These are phyloP conservation scores for Trissolcus basalis DNA, from an alignment of 1,140 invertebrate species.

Conservation along the genomic window DNA sequence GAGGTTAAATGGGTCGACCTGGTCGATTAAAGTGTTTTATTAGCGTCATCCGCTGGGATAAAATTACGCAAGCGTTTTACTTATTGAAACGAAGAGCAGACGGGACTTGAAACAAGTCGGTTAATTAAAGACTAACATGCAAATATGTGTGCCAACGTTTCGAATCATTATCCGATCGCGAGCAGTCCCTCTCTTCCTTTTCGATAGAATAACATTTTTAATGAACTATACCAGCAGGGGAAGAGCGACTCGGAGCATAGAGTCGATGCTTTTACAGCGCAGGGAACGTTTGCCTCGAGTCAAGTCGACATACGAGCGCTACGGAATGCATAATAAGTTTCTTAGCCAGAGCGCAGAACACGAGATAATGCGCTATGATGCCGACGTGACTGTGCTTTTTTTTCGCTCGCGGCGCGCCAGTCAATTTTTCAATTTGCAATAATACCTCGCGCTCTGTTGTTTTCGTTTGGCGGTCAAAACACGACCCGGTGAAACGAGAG, in stretches of 20 bases:
- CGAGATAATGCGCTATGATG: constrained; percentile 56
- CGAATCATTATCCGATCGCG: constrained; percentile 45
- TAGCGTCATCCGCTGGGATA: not conserved
- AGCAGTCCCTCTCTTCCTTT: constrained; percentile 51
- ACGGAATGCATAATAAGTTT: constrained; percentile 70
- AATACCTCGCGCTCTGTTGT: not conserved
- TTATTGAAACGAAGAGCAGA: constrained; percentile 37
- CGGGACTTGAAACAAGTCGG: constrained; percentile 16
- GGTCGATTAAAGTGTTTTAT: constrained; percentile 2
- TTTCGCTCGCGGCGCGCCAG: not conserved
- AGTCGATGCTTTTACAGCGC: constrained; percentile 20
- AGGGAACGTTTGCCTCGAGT: constrained; percentile 32
- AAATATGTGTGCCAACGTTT: constrained; percentile 22
- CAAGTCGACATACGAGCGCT: constrained; percentile 51
- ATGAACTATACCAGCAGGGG: constrained; percentile 9
- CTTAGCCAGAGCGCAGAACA: constrained; percentile 62
- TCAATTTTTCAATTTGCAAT: constrained; percentile 37
- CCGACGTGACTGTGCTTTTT: constrained; percentile 26
- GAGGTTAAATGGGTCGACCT: not conserved
- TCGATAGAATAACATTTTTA: constrained; percentile 69
- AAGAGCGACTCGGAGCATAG: constrained; percentile 37
- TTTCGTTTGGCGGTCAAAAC: not conserved
- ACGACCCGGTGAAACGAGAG: too few relatives aligned
- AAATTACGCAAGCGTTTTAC: constrained; percentile 28
- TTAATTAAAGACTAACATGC: constrained; percentile 51